A percentile compares a stretch with the other conserved stretches of the same genome.
phyloP scores from a whole-genome alignment of 2,888 invertebrate species.

The Eueremaeus valkanovi region DNA sequence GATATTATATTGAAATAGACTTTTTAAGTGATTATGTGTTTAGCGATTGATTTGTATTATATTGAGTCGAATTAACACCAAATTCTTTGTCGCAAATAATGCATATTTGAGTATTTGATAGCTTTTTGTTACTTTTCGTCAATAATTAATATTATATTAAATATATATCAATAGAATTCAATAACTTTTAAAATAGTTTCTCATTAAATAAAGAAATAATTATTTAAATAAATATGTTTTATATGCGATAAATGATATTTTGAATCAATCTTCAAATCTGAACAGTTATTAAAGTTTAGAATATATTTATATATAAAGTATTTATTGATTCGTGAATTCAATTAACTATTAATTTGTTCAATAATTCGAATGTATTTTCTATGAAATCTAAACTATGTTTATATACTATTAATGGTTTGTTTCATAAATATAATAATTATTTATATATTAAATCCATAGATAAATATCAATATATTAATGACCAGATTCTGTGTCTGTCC shows the following conservation, averaged over 20 bases:
- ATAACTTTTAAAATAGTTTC: not conserved
- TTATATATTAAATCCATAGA: not conserved
- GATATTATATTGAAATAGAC: not conserved
- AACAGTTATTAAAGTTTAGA: too few relatives aligned
- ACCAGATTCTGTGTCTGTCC: not conserved
- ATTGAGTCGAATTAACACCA: not conserved
- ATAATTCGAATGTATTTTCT: not conserved
- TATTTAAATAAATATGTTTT: not conserved
- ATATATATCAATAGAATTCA: not conserved
- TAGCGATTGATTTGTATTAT: not conserved
- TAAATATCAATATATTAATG: not conserved
- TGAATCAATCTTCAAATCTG: too few relatives aligned
- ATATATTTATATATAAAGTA: not conserved
- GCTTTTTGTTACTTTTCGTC: not conserved
- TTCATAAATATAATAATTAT: not conserved
- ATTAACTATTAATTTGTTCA: not conserved
- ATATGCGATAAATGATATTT: not conserved
- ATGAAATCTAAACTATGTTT: not conserved
- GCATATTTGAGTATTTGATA: not conserved
- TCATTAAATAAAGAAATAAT: not conserved
- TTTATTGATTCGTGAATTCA: not conserved
- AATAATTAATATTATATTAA: not conserved
- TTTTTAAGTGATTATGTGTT: slow-evolving; percentile 9
- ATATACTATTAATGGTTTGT: too few relatives aligned
- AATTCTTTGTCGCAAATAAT: not conserved